phyloP scores from a whole-genome alignment of 1,140 invertebrate species.

The Diabrotica undecimpunctata region DNA sequence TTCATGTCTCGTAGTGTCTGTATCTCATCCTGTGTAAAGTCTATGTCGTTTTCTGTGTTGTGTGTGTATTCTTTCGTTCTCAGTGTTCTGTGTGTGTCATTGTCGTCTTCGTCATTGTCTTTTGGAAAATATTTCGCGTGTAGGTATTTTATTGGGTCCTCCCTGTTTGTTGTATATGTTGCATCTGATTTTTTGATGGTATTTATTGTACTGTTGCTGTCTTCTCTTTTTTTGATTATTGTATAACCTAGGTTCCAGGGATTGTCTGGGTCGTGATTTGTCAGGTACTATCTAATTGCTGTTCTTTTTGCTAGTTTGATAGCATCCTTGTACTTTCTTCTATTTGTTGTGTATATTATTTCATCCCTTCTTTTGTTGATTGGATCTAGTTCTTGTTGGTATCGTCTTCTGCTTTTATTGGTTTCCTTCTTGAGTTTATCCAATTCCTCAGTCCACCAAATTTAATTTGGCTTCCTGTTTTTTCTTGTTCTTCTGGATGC shows the following conservation, averaged over 20 bases:
- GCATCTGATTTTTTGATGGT: neutral
- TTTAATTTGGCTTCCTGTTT: neutral
- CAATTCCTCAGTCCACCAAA: neutral
- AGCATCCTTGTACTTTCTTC: neutral
- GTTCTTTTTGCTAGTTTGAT: slow-evolving; percentile 6
- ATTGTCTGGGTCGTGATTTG: neutral
- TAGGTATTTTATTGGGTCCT: too few relatives aligned
- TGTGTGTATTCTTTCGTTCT: neutral
- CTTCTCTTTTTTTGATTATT: too few relatives aligned
- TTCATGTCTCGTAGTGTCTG: neutral
- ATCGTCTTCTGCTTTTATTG: neutral
- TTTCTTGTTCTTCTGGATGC: neutral
- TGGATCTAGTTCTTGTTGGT: neutral
- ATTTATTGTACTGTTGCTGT: neutral
- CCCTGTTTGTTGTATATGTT: slow-evolving; percentile 5
- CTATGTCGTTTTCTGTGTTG: neutral
- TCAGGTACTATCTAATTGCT: neutral
- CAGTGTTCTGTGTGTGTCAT: too few relatives aligned
- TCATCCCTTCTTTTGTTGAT: neutral
- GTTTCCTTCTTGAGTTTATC: neutral
- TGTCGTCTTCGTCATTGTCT: too few relatives aligned
- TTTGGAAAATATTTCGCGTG: too few relatives aligned
- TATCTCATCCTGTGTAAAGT: neutral
- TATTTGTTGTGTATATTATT: neutral
- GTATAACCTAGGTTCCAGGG: neutral